Evolutionary conservation across 2,888 invertebrate species (phyloP).

Genomic region (Tipula vernalis): DNA sequence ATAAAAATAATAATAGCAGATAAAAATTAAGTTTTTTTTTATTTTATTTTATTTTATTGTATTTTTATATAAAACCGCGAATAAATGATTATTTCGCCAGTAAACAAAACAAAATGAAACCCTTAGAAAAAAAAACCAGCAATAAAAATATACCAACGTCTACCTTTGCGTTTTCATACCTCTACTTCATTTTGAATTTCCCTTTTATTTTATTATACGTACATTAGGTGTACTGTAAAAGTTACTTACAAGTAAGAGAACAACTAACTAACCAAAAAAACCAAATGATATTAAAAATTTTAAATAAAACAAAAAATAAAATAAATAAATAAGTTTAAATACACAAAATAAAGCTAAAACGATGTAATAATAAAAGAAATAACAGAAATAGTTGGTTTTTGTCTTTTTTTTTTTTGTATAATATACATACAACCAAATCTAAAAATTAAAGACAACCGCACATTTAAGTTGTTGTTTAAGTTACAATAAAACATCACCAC

Average conservation of each 20-base stretch:
- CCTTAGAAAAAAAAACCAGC: background rate
- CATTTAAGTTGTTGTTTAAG: background rate
- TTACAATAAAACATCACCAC: slow-evolving; percentile 9
- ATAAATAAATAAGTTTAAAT: background rate
- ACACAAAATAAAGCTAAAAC: background rate
- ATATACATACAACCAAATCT: background rate
- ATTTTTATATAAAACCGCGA: background rate
- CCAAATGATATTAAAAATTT: background rate
- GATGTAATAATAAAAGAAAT: background rate
- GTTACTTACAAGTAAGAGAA: background rate
- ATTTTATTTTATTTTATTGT: background rate
- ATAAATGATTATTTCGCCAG: slow-evolving; percentile 1
- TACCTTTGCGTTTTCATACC: background rate
- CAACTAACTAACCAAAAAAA: background rate
- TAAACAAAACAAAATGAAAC: background rate
- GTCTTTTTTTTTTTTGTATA: background rate
- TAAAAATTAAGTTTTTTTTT: background rate
- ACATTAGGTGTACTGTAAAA: background rate
- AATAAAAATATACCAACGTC: background rate
- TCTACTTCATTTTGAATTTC: background rate
- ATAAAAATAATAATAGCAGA: background rate
- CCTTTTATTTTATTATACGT: background rate
- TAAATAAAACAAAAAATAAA: background rate
- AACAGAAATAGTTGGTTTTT: background rate
- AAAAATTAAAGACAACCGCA: background rate